These are phyloP conservation scores for Electrophaes corylata DNA, from an alignment of 2,888 invertebrate species.

Conservation along the genomic window DNA sequence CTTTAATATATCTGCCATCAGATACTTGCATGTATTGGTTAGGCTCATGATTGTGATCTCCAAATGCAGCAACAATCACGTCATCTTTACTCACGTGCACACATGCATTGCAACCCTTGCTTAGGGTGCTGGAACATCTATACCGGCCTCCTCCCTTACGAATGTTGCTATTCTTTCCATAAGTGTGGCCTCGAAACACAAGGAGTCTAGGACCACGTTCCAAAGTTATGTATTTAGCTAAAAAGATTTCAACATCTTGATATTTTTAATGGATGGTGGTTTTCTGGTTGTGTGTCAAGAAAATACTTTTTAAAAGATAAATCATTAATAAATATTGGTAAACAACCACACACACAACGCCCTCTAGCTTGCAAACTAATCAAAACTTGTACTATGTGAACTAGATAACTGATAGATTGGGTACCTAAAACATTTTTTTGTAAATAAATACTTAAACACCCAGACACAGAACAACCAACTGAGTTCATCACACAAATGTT, in stretches of 20 bases:
- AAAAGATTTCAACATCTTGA: not conserved
- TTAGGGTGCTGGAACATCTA: conserved; percentile 31
- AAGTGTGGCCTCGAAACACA: conserved; percentile 29
- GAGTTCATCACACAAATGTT: too few relatives aligned
- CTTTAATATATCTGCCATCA: conserved; percentile 20
- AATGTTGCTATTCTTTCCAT: conserved; percentile 24
- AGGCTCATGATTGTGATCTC: conserved; percentile 19
- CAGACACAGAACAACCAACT: too few relatives aligned
- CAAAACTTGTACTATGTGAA: too few relatives aligned
- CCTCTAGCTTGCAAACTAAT: too few relatives aligned
- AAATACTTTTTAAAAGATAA: too few relatives aligned
- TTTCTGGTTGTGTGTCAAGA: too few relatives aligned
- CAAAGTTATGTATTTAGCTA: conserved; percentile 17
- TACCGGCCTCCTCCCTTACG: conserved; percentile 29
- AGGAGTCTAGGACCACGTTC: conserved; percentile 25
- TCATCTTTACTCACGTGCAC: conserved; percentile 37
- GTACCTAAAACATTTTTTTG: too few relatives aligned
- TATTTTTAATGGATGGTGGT: too few relatives aligned
- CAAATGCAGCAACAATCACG: conserved; percentile 21
- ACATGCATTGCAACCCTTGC: conserved; percentile 39
- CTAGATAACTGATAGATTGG: too few relatives aligned
- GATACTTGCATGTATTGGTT: conserved; percentile 3
- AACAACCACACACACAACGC: too few relatives aligned
- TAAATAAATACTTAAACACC: too few relatives aligned
- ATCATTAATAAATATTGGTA: too few relatives aligned